Conservation (phyloP, 2,113 vertebrate genomes). For the Lepisosteus osseus region DNA sequence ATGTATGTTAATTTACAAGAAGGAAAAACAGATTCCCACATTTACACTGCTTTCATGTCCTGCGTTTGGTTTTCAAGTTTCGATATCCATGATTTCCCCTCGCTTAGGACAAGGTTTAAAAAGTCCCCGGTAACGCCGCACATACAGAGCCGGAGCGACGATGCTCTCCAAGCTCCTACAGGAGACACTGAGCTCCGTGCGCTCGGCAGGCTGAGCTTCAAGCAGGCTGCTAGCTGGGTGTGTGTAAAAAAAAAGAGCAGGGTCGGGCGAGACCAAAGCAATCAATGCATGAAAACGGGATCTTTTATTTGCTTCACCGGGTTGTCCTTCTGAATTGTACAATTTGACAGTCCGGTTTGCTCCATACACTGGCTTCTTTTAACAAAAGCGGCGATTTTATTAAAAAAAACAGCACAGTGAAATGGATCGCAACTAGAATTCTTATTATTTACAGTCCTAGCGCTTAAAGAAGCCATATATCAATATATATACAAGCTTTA, state of each 20-base stretch:
- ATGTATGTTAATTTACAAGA: conserved; percentile 29
- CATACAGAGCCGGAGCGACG: conserved; percentile 53
- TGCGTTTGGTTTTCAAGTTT: conserved; percentile 3
- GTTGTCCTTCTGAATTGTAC: conserved; percentile 31
- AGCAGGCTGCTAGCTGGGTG: conserved; percentile 39
- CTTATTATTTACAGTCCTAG: too few relatives aligned
- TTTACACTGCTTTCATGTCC: conserved; percentile 17
- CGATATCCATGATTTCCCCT: conserved; percentile 56
- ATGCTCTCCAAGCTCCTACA: conserved; percentile 58
- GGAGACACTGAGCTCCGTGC: conserved; percentile 46
- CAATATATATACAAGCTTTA: too few relatives aligned
- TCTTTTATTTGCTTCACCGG: conserved; percentile 50
- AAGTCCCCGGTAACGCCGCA: conserved; percentile 55
- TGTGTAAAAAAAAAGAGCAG: conserved; percentile 42
- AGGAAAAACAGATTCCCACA: conserved; percentile 50
- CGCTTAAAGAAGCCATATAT: too few relatives aligned
- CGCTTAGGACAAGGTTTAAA: conserved; percentile 27
- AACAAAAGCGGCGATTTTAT: not conserved
- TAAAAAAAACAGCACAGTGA: not conserved
- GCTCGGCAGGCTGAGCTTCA: conserved; percentile 43
- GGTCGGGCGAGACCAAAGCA: conserved; percentile 67
- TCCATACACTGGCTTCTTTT: too few relatives aligned
- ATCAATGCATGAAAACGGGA: conserved; percentile 64
- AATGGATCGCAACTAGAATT: too few relatives aligned
- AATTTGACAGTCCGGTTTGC: conserved; percentile 8